phyloP scores from a whole-genome alignment of 2,113 vertebrate species.

The Lophura nycthemera region DNA sequence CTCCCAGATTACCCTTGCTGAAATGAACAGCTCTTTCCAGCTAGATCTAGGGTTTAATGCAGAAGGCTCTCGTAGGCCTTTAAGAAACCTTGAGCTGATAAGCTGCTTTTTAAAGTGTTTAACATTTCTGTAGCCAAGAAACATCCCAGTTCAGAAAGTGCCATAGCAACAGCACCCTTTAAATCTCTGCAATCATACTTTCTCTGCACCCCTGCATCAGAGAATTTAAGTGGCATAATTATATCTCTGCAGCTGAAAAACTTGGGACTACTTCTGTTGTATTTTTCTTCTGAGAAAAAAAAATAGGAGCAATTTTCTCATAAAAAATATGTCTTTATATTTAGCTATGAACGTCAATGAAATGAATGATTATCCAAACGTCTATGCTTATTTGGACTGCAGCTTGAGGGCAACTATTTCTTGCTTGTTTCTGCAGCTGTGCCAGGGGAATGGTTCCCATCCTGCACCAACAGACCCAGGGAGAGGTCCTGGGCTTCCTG shows the following conservation, averaged over 20 bases:
- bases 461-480: neutral
- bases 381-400: slow-evolving; percentile 39
- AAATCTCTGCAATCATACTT: slow-evolving; percentile 52
- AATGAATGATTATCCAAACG: slow-evolving; percentile 51
- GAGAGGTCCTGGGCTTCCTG: neutral
- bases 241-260: slow-evolving; percentile 68
- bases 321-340: slow-evolving; percentile 65
- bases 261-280: slow-evolving; percentile 65
- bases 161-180: slow-evolving; percentile 68
- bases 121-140: slow-evolving; percentile 57
- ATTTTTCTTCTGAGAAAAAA: slow-evolving; percentile 54
- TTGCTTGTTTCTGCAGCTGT: slow-evolving; percentile 63
- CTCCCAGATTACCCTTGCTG: neutral
- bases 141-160: slow-evolving; percentile 51
- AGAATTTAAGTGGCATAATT: slow-evolving; percentile 66
- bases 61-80: slow-evolving; percentile 2
- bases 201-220: slow-evolving; percentile 50
- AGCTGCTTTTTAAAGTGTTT: slow-evolving; percentile 53
- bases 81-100: slow-evolving; percentile 55
- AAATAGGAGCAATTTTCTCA: slow-evolving; percentile 56
- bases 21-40: neutral
- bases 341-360: slow-evolving; percentile 60
- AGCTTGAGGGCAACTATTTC: slow-evolving; percentile 59
- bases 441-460: neutral
- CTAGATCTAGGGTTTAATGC: neutral